Percentiles rank a stretch among this genome's conserved stretches.
Conservation (phyloP, 2,113 vertebrate genomes). For the Siphamia tubifer region DNA sequence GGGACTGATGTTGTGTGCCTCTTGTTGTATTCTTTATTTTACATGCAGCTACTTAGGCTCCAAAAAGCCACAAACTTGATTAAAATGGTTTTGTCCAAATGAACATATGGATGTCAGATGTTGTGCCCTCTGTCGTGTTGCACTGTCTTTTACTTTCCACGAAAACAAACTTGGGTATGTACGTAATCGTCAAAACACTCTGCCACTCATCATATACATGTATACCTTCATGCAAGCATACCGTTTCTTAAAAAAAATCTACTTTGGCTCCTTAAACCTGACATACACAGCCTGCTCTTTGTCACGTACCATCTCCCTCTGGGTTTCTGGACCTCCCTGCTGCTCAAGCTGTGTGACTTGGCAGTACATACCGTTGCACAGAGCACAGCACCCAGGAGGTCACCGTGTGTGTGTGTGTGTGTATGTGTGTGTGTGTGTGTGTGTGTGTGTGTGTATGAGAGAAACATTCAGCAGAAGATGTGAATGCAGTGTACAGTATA, state of each 20-base stretch:
- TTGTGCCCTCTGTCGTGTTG: conserved; percentile 5
- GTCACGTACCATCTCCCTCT: conserved; percentile 78
- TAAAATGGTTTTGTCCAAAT: conserved; percentile 46
- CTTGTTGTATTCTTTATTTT: conserved; percentile 37
- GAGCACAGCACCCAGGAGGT: conserved; percentile 57
- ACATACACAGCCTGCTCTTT: conserved; percentile 60
- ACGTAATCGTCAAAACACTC: conserved; percentile 2
- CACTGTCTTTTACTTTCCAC: neutral
- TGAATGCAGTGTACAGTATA: conserved; percentile 2
- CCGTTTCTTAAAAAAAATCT: conserved; percentile 1
- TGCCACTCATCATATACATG: conserved; percentile 5
- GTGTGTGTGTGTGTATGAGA: conserved; percentile 9
- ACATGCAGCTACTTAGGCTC: conserved; percentile 31
- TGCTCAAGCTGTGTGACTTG: conserved; percentile 77
- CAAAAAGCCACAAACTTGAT: conserved; percentile 47
- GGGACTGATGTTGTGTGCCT: neutral
- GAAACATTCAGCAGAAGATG: conserved; percentile 2
- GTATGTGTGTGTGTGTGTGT: conserved; percentile 17
- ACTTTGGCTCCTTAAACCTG: conserved; percentile 2
- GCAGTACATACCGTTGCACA: conserved; percentile 60
- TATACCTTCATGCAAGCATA: neutral
- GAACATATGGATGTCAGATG: conserved; percentile 66
- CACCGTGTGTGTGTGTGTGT: conserved; percentile 30
- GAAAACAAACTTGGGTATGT: conserved; percentile 6
- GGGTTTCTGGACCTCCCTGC: conserved; percentile 73